A percentile compares a stretch with the other conserved stretches of the same genome.
phyloP scores from a whole-genome alignment of 1,140 invertebrate species.

The Camponotus floridanus region DNA sequence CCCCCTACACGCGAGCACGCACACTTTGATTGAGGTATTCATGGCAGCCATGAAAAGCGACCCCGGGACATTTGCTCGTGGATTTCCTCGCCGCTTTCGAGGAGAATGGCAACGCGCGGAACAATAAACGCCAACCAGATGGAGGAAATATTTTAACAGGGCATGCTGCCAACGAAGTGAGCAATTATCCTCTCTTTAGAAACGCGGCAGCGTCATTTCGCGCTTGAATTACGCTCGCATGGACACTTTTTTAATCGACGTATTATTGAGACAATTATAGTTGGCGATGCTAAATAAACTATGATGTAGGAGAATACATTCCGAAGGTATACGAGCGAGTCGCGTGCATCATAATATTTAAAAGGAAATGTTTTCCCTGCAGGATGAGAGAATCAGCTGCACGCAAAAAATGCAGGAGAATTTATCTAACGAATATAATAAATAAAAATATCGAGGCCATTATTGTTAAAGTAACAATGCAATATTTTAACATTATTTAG shows the following conservation, averaged over 20 bases:
- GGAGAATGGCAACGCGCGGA: conserved; percentile 69
- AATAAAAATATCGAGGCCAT: too few relatives aligned
- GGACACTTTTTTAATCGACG: conserved; percentile 40
- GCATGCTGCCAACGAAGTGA: conserved; percentile 55
- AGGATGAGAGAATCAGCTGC: neutral
- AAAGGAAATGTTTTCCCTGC: conserved; percentile 6
- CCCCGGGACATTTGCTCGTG: conserved; percentile 55
- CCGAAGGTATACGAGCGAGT: neutral
- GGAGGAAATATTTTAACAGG: conserved; percentile 72
- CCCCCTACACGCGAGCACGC: neutral
- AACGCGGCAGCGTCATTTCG: conserved; percentile 35
- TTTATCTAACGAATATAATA: conserved; percentile 15
- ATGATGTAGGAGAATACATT: neutral
- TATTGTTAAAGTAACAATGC: conserved; percentile 21
- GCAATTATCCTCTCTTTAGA: conserved; percentile 67
- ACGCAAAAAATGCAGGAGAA: neutral
- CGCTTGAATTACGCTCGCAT: conserved; percentile 15
- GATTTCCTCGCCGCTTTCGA: conserved; percentile 60
- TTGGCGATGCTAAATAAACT: neutral
- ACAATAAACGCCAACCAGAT: conserved; percentile 74
- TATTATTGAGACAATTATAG: conserved; percentile 47
- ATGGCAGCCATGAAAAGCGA: conserved; percentile 63
- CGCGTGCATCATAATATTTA: neutral
- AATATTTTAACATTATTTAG: conserved; percentile 16
- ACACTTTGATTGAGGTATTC: conserved; percentile 72